These are phyloP conservation scores for Scrobipalpa atriplicella DNA, from an alignment of 2,888 invertebrate genomes.

Conservation along the genomic window DNA sequence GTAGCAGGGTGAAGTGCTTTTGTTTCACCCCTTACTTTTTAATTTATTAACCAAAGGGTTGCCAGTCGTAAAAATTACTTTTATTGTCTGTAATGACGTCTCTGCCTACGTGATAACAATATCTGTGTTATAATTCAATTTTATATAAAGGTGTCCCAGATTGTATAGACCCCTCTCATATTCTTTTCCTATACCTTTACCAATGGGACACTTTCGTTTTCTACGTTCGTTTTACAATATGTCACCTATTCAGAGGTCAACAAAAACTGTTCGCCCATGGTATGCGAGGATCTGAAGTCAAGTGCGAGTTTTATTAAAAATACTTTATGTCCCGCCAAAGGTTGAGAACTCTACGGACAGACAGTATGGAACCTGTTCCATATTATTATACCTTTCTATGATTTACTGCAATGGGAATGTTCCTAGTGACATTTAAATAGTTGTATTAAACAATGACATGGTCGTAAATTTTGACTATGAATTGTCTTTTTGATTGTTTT, in stretches of 20 bases:
- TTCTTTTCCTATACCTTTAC: constrained; percentile 15
- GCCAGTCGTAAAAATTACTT: constrained; percentile 81
- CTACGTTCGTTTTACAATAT: background rate
- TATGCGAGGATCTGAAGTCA: constrained; percentile 65
- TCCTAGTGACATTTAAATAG: constrained; percentile 63
- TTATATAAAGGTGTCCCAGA: constrained; percentile 53
- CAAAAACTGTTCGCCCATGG: constrained; percentile 52
- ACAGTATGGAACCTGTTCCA: constrained; percentile 62
- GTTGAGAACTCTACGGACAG: constrained; percentile 51
- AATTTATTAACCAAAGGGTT: constrained; percentile 81
- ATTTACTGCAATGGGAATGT: constrained; percentile 76
- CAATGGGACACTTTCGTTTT: background rate
- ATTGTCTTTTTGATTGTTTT: constrained; percentile 3
- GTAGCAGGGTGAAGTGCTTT: constrained; percentile 74
- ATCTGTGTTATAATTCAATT: constrained; percentile 71
- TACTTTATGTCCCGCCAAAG: constrained; percentile 69
- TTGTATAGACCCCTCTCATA: constrained; percentile 43
- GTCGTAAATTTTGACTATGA: constrained; percentile 52
- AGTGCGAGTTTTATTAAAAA: constrained; percentile 65
- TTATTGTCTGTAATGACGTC: constrained; percentile 81
- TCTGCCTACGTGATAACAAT: constrained; percentile 81
- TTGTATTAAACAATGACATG: constrained; percentile 62
- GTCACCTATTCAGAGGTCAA: constrained; percentile 33
- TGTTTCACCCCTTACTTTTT: constrained; percentile 78
- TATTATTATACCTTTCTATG: constrained; percentile 51